Conservation (phyloP, 2,888 invertebrate species). For the Phanerotoma sp. region DNA sequence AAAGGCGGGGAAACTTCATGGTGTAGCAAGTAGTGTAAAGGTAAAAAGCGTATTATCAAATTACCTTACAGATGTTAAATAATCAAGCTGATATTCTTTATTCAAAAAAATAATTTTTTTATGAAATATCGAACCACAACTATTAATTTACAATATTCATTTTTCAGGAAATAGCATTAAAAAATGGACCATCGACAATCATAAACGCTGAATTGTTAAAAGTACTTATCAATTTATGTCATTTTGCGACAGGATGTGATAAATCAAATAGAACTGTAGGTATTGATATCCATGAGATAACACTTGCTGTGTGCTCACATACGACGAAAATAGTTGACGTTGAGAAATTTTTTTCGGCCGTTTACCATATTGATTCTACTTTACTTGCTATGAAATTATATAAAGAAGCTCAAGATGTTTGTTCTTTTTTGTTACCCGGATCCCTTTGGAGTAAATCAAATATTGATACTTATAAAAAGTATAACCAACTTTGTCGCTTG, state of each 20-base stretch:
- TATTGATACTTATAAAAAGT: not conserved
- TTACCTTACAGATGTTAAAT: too few species aligned
- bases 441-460: not conserved
- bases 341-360: constrained; percentile 39
- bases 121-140: not conserved
- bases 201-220: constrained; percentile 37
- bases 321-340: constrained; percentile 35
- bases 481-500: not conserved
- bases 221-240: constrained; percentile 40
- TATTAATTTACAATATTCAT: constrained; percentile 26
- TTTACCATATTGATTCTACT: constrained; percentile 45
- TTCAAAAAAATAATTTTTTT: not conserved
- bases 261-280: constrained; percentile 30
- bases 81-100: too few species aligned
- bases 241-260: constrained; percentile 37
- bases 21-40: too few species aligned
- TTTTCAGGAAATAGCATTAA: too few species aligned
- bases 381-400: constrained; percentile 38
- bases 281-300: constrained; percentile 35
- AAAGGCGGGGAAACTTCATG: too few species aligned
- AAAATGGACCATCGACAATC: too few species aligned
- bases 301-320: constrained; percentile 35
- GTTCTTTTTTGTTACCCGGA: constrained; percentile 34
- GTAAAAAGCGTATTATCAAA: too few species aligned
- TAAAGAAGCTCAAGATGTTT: constrained; percentile 37